phyloP scores from a whole-genome alignment of 2,888 invertebrate genomes.

The Harpalus rubripes region DNA sequence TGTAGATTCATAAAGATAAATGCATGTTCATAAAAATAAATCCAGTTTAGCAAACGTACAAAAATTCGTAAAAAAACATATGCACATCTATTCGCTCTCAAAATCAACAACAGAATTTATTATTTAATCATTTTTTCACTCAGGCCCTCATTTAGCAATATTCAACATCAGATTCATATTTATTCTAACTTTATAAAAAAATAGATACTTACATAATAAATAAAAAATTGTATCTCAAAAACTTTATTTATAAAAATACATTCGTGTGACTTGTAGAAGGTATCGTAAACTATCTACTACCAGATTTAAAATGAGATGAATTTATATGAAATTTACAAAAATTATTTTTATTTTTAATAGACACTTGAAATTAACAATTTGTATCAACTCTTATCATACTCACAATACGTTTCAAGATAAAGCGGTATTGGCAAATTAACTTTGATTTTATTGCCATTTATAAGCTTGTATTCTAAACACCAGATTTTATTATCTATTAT shows the following conservation, averaged over 20 bases:
- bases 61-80: too few relatives aligned
- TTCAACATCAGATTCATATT: too few relatives aligned
- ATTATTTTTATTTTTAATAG: constrained; percentile 18
- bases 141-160: too few relatives aligned
- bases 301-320: constrained; percentile 14
- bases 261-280: constrained; percentile 1
- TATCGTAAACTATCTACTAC: constrained; percentile 12
- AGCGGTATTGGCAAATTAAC: constrained; percentile 1
- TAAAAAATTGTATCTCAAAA: constrained; percentile 11
- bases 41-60: too few relatives aligned
- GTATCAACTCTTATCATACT: constrained; percentile 6
- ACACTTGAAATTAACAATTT: constrained; percentile 11
- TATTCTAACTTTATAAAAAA: too few relatives aligned
- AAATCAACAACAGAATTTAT: too few relatives aligned
- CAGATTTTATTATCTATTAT: constrained; percentile 11
- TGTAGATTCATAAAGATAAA: too few relatives aligned
- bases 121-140: too few relatives aligned
- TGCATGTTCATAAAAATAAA: too few relatives aligned
- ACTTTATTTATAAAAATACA: constrained; percentile 46
- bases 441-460: background rate
- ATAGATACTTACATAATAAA: constrained; percentile 19
- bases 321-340: constrained; percentile 10
- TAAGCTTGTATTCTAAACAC: constrained; percentile 4
- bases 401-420: constrained; percentile 20
- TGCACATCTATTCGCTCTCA: too few relatives aligned